Conservation (phyloP, 2,888 invertebrate genomes). For the Coelinius sp. region DNA sequence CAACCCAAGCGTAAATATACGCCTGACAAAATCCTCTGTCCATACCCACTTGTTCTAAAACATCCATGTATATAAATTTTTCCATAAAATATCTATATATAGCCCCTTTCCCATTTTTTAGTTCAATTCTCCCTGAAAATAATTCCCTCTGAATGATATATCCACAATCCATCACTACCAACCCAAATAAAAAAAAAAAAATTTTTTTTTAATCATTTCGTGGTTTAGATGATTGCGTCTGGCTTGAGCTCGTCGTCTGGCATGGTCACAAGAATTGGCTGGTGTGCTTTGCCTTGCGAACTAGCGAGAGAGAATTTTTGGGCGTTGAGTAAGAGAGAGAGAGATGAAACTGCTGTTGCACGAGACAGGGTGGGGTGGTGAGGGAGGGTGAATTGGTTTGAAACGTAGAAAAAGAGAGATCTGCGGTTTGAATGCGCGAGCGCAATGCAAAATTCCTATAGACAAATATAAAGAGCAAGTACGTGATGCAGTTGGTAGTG, state of each 20-base stretch:
- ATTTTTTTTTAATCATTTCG: no score
- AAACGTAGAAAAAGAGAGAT: conserved; percentile 12
- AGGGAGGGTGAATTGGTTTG: not conserved
- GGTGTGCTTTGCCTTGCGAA: conserved; percentile 28
- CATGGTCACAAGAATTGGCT: conserved; percentile 42
- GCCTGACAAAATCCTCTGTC: conserved; percentile 2
- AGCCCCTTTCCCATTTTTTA: not conserved
- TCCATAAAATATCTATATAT: not conserved
- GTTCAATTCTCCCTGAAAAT: not conserved
- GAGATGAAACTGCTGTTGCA: not conserved
- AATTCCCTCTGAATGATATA: not conserved
- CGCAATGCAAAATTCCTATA: conserved; percentile 19
- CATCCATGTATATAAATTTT: not conserved
- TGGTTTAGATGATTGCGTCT: not conserved
- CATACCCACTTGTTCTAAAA: not conserved
- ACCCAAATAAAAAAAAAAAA: not conserved
- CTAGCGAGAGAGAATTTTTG: conserved; percentile 21
- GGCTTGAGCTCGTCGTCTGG: conserved; percentile 36
- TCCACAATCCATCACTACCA: not conserved
- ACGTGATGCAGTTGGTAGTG: not conserved
- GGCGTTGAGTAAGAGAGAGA: not conserved
- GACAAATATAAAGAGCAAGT: conserved; percentile 2
- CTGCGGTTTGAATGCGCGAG: conserved; percentile 19
- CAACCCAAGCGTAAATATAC: conserved; percentile 19
- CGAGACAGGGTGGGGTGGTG: not conserved